Evolutionary conservation across 1,140 invertebrate species (phyloP), one percentile per base, ranked within the genome.

Genomic region (Hylaeus volcanicus): DNA sequence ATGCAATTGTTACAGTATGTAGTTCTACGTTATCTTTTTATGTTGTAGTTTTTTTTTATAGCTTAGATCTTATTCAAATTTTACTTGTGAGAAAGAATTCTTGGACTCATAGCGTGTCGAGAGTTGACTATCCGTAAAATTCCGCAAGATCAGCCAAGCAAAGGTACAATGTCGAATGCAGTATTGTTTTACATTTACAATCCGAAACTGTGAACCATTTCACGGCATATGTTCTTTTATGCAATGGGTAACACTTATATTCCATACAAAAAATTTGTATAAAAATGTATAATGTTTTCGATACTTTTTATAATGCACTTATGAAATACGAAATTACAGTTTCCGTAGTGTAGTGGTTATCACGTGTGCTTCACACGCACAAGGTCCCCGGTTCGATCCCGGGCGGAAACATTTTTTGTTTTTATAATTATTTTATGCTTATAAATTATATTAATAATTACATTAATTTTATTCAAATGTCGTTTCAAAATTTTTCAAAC

Each of bases 281-380:
- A 26, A 26, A 26, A 26, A n/a, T 61, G 9, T 55, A 26, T 55
- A 15, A n/a, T 39, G 2, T 43, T 70, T 0, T 48, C 14, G 5
- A 1, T 1, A 0, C 2, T 0, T 64, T 11, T 6, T 4, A 39
- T 48, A 73, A 4, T 8, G 0, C 9, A 0, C 0, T 14, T 58
- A 26, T 15, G 37, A 56, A 9, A n/a, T 2, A 0, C 0, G 1
- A 0, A 1, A 0, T 0, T 1, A 1, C 37, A 1, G 84, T 86
- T 87, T 86, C 84, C 81, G 81, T 87, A 86, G 86, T 86, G 86
- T 87, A 87, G 84, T 84, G 86, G 84, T 87, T 87, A 87, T 87
- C 86, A 86, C 86, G 84, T 86, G 84, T 86, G 86, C 84, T 87
- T 87, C 86, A 87, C 84, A 87, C 86, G 84, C 84, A 86, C 84